Conservation (phyloP, 2,113 vertebrate genomes). For the Hypanus sabinus region DNA sequence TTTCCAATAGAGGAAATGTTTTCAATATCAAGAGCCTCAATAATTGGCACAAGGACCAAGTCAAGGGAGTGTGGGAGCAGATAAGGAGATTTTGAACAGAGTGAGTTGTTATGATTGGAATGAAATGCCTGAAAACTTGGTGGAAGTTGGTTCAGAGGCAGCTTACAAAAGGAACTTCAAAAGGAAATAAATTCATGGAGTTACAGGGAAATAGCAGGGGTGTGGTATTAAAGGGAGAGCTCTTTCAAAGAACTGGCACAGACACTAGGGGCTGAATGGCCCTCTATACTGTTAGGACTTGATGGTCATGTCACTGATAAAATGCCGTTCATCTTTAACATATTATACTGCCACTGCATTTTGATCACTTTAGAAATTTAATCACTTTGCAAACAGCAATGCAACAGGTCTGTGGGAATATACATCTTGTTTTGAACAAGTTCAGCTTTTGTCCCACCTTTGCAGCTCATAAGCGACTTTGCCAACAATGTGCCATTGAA, state of each 20-base stretch:
- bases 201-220: too few relatives aligned
- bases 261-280: not conserved
- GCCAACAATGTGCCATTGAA: not conserved
- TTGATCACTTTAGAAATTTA: not conserved
- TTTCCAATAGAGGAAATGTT: not conserved
- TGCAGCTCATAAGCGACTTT: not conserved
- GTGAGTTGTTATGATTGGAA: not conserved
- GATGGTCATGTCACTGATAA: not conserved
- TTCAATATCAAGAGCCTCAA: not conserved
- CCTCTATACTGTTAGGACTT: not conserved
- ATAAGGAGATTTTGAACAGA: not conserved
- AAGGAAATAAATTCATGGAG: not conserved
- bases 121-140: not conserved
- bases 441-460: not conserved
- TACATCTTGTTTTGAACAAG: constrained; percentile 30
- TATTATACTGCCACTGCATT: not conserved
- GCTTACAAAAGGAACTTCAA: not conserved
- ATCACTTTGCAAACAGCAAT: not conserved
- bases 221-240: not conserved
- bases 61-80: not conserved
- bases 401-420: not conserved
- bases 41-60: not conserved
- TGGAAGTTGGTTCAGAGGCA: not conserved
- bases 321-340: not conserved
- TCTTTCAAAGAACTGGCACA: not conserved